Conservation (phyloP, 2,797 vertebrate species). For the Enteromius anoplus region DNA sequence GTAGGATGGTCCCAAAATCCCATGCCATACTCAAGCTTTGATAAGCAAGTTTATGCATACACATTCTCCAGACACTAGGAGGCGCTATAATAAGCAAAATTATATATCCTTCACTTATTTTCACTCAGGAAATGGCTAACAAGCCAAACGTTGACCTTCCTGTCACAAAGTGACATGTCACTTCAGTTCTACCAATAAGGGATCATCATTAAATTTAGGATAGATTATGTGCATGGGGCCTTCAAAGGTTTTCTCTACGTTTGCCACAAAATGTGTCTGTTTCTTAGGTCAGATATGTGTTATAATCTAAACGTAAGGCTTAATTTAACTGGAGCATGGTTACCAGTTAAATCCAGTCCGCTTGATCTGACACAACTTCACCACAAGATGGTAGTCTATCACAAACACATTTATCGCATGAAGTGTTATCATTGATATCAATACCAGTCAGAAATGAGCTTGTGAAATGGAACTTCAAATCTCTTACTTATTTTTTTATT, state of each 20-base stretch:
- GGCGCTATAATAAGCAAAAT: background rate
- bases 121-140: background rate
- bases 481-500: background rate
- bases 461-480: background rate
- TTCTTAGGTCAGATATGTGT: background rate
- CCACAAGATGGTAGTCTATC: constrained; percentile 12
- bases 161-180: background rate
- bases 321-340: background rate
- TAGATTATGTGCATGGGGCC: background rate
- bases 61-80: background rate
- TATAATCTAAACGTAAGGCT: background rate
- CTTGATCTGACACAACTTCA: constrained; percentile 5
- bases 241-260: background rate
- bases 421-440: background rate
- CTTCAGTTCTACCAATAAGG: background rate
- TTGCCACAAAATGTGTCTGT: background rate
- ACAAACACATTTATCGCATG: background rate
- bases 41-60: background rate
- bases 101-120: background rate
- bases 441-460: background rate
- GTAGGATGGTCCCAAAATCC: constrained; percentile 8
- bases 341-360: background rate
- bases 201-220: background rate
- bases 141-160: background rate
- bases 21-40: background rate